These are phyloP conservation scores for Micrastur ruficollis DNA, from an alignment of 2,797 vertebrate species.

Conservation along the genomic window DNA sequence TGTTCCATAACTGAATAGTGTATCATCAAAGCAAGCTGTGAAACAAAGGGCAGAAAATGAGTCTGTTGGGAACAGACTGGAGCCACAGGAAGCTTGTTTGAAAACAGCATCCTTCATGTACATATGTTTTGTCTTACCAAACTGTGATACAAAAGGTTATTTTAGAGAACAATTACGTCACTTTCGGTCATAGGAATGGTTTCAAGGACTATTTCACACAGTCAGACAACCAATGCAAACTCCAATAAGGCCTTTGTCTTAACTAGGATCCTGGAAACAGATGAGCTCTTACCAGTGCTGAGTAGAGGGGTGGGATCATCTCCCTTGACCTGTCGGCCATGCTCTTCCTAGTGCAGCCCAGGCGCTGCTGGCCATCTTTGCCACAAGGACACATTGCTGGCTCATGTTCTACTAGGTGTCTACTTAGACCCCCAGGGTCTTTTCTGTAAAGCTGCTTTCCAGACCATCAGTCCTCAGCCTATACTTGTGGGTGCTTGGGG, in stretches of 20 bases:
- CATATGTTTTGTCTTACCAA: neutral
- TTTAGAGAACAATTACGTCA: neutral
- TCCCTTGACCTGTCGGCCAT: rapidly evolving
- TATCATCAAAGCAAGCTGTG: neutral
- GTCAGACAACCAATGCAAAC: neutral
- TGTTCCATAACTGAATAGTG: neutral
- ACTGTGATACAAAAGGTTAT: neutral
- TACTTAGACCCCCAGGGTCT: neutral
- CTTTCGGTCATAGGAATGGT: neutral
- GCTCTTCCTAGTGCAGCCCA: neutral
- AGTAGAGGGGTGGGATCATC: rapidly evolving
- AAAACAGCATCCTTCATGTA: neutral
- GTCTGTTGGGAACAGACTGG: neutral
- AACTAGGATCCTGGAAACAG: neutral
- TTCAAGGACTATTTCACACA: neutral
- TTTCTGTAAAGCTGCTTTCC: neutral
- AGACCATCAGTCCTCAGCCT: neutral
- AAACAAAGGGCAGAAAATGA: neutral
- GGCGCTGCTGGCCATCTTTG: neutral
- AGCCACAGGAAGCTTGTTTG: neutral
- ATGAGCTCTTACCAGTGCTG: neutral
- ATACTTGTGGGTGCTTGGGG: neutral
- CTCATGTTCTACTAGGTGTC: neutral
- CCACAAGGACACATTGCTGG: neutral
- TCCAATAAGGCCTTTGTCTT: neutral